Evolutionary conservation across 2,797 vertebrate genomes (phyloP), one percentile per base, ranked within the genome.

Genomic region (Sebastes minor): DNA sequence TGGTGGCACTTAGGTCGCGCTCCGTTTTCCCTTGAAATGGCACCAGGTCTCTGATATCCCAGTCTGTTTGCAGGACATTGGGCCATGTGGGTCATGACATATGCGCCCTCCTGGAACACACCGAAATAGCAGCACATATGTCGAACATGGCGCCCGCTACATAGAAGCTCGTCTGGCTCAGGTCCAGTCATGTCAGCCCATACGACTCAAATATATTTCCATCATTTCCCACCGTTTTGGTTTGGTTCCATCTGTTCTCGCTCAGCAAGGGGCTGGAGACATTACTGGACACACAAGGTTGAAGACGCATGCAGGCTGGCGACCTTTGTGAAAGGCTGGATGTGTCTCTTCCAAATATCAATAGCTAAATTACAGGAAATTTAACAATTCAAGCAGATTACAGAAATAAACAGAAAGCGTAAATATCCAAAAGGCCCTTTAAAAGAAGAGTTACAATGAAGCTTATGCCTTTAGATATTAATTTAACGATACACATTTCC

Each of bases 91-190:
- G 83, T 91, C 87, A 84, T 77, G 85, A 89, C 86, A 89, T 85
- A 87, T 46, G 67, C 69, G 67, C 62, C 70, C 67, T 79, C 83
- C 78, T 88, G 82, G 81, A 90, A 81, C 74, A 56, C 32, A 71
- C 85, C 70, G 78, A 92, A 94, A 93, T 92, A 90, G 90, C 84
- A 76, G 62, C 89, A 85, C 93, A 91, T 93, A 93, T 93, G 92
- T 88, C 53, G 6, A 80, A 80, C 66, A 75, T 22, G 72, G 82
- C 84, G 85, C 74, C 80, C 7, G 46, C 57, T 82, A 79, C 64
- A 86, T 82, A 52, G 75, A 59, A 30, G 74, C 78, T 73, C 22
- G 74, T 80, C 65, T 91, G 91, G 86, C 90, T 78, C 46, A 1
- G 53, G 38, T 71, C 85, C 82, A 91, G 74, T 78, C 57, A 65